Evolutionary conservation across 2,888 invertebrate genomes (phyloP).

Genomic region (Physocephala rufipes): DNA sequence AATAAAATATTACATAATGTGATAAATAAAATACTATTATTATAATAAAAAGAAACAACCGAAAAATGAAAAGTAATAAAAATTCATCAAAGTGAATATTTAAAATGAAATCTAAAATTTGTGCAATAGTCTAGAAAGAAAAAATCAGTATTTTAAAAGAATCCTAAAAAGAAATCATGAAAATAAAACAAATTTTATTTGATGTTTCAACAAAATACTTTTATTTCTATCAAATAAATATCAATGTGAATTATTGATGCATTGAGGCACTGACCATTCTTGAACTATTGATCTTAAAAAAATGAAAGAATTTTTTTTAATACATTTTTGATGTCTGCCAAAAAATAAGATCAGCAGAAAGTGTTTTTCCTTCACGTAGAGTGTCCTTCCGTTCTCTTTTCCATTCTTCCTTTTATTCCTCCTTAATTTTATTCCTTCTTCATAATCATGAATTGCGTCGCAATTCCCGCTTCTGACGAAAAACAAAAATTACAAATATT

Average conservation of each 20-base stretch:
- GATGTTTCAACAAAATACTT: conserved; percentile 21
- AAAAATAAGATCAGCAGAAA: not conserved
- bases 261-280: too few species aligned
- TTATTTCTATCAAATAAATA: conserved; percentile 38
- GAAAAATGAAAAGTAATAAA: not conserved
- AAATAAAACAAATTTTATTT: not conserved
- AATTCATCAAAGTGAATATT: conserved; percentile 14
- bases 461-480: conserved; percentile 60
- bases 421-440: conserved; percentile 36
- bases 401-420: too few species aligned
- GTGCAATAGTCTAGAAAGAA: conserved; percentile 37
- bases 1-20: not conserved
- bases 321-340: not conserved
- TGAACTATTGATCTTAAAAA: too few species aligned
- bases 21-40: not conserved
- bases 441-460: conserved; percentile 63
- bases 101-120: conserved; percentile 45
- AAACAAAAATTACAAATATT: conserved; percentile 48
- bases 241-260: conserved; percentile 40
- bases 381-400: too few species aligned
- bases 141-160: conserved; percentile 31
- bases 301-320: not conserved
- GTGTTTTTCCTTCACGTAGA: not conserved
- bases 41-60: not conserved
- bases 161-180: conserved; percentile 40